Conservation (phyloP, 2,113 vertebrate species). For the Naja naja region DNA sequence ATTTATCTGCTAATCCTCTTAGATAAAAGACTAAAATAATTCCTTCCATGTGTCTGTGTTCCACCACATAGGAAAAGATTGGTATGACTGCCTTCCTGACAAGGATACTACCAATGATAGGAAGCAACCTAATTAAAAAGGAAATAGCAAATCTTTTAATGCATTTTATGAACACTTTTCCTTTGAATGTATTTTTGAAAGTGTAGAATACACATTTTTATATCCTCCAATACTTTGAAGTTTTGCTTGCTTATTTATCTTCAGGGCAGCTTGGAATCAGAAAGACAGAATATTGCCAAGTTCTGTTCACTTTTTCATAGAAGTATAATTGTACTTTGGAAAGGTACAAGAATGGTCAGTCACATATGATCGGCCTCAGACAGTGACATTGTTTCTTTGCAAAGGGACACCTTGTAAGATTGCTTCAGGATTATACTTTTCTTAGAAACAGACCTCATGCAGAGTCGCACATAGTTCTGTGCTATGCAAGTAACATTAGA, state of each 20-base stretch:
- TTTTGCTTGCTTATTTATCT: not conserved
- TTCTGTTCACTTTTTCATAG: not conserved
- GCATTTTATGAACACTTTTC: not conserved
- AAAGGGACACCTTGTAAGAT: conserved; percentile 24
- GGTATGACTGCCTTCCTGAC: conserved; percentile 19
- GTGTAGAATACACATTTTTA: not conserved
- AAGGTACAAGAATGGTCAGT: not conserved
- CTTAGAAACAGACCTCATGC: conserved; percentile 20
- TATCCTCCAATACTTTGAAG: not conserved
- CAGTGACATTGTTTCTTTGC: not conserved
- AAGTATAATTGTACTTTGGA: not conserved
- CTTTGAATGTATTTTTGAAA: not conserved
- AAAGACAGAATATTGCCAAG: not conserved
- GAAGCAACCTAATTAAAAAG: not conserved
- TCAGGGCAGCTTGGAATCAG: not conserved
- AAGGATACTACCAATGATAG: not conserved
- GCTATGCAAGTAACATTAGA: not conserved
- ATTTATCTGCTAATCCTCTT: conserved; percentile 66
- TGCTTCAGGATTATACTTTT: not conserved
- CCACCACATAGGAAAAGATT: conserved; percentile 23
- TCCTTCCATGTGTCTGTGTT: conserved; percentile 21
- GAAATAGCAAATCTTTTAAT: not conserved
- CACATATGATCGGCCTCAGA: not conserved
- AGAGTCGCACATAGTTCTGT: not conserved
- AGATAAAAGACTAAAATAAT: conserved; percentile 58